Evolutionary conservation across 2,888 invertebrate species (phyloP).

Genomic region (Dysmachus trigonus): DNA sequence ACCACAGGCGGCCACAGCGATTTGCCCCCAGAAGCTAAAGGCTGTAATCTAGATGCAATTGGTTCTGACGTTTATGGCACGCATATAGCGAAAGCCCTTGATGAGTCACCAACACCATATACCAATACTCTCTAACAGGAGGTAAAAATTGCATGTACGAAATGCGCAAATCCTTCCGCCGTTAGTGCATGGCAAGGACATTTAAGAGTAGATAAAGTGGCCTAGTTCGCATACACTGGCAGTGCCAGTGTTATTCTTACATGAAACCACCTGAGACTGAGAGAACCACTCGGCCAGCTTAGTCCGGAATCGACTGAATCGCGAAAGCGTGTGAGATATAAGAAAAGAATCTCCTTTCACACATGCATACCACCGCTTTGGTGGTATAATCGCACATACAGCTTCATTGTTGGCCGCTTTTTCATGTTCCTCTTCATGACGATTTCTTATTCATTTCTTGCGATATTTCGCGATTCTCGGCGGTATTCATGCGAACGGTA

Average conservation of each 20-base stretch:
- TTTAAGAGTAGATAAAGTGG: constrained; percentile 11
- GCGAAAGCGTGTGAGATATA: not conserved
- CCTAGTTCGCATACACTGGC: constrained; percentile 13
- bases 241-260: not conserved
- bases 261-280: constrained; percentile 8
- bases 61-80: not conserved
- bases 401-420: not conserved
- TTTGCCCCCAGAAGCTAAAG: not conserved
- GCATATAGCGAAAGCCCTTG: not conserved
- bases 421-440: not conserved
- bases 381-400: not conserved
- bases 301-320: not conserved
- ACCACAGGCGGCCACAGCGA: not conserved
- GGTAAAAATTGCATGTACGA: not conserved
- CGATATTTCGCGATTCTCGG: not conserved
- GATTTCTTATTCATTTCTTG: constrained; percentile 13
- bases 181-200: constrained; percentile 24
- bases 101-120: not conserved
- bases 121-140: not conserved
- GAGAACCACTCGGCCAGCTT: not conserved
- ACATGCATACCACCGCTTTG: not conserved
- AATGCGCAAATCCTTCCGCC: constrained; percentile 25
- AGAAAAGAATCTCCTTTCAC: not conserved
- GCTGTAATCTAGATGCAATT: not conserved
- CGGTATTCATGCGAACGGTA: not conserved